Base-by-base conservation (phyloP, 2,113 vertebrate species). In the Platysteira castanea region DNA sequence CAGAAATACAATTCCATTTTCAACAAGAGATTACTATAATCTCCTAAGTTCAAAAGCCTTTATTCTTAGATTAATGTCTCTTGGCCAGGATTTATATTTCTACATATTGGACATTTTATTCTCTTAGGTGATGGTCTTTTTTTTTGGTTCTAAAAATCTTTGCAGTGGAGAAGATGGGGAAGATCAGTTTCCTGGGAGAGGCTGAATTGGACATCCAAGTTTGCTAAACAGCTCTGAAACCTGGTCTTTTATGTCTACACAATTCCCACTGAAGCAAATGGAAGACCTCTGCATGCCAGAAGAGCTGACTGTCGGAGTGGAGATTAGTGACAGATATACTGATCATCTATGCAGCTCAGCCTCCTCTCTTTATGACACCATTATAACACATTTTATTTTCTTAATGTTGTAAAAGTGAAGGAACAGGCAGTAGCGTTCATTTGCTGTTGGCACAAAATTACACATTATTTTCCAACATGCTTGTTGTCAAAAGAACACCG, bases 21-120 rank as follows among this genome's bases (percentile, higher is more conserved):
- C 18, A 16, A 82, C 80, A 92, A 61, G 44, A 87, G 73, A 96
- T 96, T 95, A 96, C 42, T 81, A 64, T 90, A 96, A 92, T 92
- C 76, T 78, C 52, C 53, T 76, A 75, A 84, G 65, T 95, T 96
- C 86, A 93, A 94, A 96, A 76, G 41, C 41, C 53, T 89, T 90
- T 94, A 92, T 89, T 90, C 76, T 84, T 90, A 64, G 93, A 92
- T 95, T 96, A 94, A 90, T 42, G 65, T 93, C 80, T 92, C 52
- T 78, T 56, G 65, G 37, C 19, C 54, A 71, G 74, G 78, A 91
- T 94, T 94, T 95, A 23, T 31, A 80, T 85, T 86, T 78, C 57
- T 84, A 89, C 41, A 59, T 86, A 49, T 76, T 82, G 79, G 73
- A 71, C 53, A 65, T 84, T 93, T 95, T 89, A 73, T 85, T 94